Evolutionary conservation across 2,113 vertebrate genomes (phyloP), one percentile per base, ranked within the genome.

Genomic region (Neolamprologus cancellatus): DNA sequence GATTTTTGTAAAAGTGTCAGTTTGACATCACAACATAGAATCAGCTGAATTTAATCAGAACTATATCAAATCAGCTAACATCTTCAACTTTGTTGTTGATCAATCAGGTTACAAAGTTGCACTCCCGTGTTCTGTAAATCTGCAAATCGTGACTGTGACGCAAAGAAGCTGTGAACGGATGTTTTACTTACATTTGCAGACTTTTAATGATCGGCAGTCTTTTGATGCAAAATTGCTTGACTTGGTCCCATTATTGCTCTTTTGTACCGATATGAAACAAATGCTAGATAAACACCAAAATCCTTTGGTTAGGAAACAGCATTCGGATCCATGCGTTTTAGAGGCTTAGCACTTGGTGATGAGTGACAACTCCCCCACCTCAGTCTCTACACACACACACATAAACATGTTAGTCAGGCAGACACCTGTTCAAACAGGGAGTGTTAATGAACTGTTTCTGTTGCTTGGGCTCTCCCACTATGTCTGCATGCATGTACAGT

Each of bases 381-480:
- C 61, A 57, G 59, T 59, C 55, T 84, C 83, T 30, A 17, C 34
- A n/a, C 41, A 54, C 53, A 64, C 71, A 83, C 61, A 32, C 82
- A 89, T 59, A 90, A 50, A 39, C 80, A 81, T 14, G 54, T 90
- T 71, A 81, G 84, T 93, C 86, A 90, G 81, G 32, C 89, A 94
- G 88, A 92, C 96, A 95, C 93, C 95, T 96, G 94, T 96, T 95
- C 93, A 96, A 96, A 96, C 93, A 96, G 80, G 78, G 83, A 94
- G 91, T 87, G 89, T 92, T 94, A 95, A 95, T 94, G 93, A 95
- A 87, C 83, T 50, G 59, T 89, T 78, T 91, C 80, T 90, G 53
- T 64, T 20, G 8, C 52, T 71, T 48, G 57, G 14, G 53, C 54
- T 82, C 80, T 76, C 57, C 9, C 28, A 57, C 44, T 78, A 41